Evolutionary conservation across 1,140 invertebrate species (phyloP), one percentile per base, ranked within the genome.

Genomic region (Heliconius hermathena): DNA sequence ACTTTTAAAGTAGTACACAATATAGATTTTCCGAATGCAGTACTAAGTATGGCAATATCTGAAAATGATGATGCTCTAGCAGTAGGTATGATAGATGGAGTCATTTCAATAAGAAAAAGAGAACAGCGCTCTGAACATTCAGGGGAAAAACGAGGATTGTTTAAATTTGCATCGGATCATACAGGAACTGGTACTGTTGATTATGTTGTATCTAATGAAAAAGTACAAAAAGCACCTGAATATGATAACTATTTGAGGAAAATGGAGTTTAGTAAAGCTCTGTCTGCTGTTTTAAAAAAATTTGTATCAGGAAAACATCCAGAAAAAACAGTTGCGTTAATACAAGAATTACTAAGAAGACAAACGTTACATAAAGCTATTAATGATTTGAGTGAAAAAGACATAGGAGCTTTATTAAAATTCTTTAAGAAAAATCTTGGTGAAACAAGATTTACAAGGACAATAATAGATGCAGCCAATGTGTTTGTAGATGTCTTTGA

Each of bases 1-100:
- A 97, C 97, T 1, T 99, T 98, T 89, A 97, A 98, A 95, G 96
- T 97, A 3, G 97, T 99, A 16, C 98, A 99, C 86, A 98, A 97
- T 18, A 95, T 99, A 33, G 97, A 98, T 88, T 99, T 98, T 92
- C 97, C 98, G 9, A 99, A 98, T 95, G 96, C 98, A 36, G 96
- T 99, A 73, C 95, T 99, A 8, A 99, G 98, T 93, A 93, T 99
- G 85, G 98, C 96, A 77, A 95, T 97, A 83, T 95, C 98, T 93
- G 95, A 96, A 79, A 96, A 97, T 88, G 98, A 99, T 95, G 97
- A 97, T 88, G 97, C 97, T 33, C 90, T 99, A 81, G 97, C 97
- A 54, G 97, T 97, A 73, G 99, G 99, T 74, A 98, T 99, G 97
- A 96, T 97, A n/a, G 98, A 99, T 95, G 98, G 98, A 71, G 94